Conservation (phyloP, 2,797 vertebrate species). For the Siniperca undulata region DNA sequence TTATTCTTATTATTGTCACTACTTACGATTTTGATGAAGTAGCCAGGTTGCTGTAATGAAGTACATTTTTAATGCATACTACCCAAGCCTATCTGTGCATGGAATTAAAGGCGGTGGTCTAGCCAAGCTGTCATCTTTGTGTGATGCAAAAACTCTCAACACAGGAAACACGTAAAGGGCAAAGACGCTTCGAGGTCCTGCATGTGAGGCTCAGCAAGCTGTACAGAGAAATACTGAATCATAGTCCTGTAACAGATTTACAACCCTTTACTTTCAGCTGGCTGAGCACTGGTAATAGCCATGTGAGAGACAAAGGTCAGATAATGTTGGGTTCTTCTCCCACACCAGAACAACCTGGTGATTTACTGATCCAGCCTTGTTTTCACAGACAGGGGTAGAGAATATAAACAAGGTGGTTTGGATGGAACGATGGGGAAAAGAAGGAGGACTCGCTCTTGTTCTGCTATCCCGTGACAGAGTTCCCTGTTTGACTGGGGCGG, state of each 20-base stretch:
- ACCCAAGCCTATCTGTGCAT: background rate
- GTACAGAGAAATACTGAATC: slow-evolving; percentile 47
- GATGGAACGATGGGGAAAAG: slow-evolving; percentile 44
- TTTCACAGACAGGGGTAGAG: slow-evolving; percentile 24
- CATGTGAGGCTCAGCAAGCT: background rate
- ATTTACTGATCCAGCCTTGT: slow-evolving; percentile 63
- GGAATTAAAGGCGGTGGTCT: background rate
- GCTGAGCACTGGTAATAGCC: slow-evolving; percentile 47
- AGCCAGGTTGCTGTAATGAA: slow-evolving; percentile 1
- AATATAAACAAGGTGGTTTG: slow-evolving; percentile 48
- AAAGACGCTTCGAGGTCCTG: slow-evolving; percentile 12
- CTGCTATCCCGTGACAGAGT: slow-evolving; percentile 79
- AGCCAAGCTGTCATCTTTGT: slow-evolving; percentile 4
- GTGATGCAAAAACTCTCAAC: slow-evolving; percentile 15
- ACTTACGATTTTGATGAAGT: background rate
- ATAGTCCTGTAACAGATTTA: slow-evolving; percentile 63
- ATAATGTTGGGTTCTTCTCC: slow-evolving; percentile 57
- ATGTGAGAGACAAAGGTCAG: slow-evolving; percentile 59
- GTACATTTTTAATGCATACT: background rate
- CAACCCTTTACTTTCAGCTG: slow-evolving; percentile 57
- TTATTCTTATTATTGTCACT: background rate
- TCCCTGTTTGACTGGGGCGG: slow-evolving; percentile 75
- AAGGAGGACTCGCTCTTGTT: slow-evolving; percentile 73
- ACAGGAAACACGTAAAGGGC: slow-evolving; percentile 6
- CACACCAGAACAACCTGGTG: slow-evolving; percentile 57